Evolutionary conservation across 2,888 invertebrate species (phyloP).

Genomic region (Anoplius nigerrimus): DNA sequence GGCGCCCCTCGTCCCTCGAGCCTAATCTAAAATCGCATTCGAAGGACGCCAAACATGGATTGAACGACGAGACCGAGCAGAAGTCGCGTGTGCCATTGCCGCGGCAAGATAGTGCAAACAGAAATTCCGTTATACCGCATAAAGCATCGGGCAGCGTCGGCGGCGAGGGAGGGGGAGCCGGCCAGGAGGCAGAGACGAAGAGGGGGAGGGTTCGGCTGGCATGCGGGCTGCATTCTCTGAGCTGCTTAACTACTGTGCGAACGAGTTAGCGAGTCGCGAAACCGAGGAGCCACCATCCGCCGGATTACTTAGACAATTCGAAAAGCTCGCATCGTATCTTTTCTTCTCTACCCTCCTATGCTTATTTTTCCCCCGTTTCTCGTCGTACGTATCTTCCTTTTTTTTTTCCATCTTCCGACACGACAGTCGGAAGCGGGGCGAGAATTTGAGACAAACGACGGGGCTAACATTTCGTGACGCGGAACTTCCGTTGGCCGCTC

Average conservation of each 20-base stretch:
- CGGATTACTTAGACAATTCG: slow-evolving; percentile 17
- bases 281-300: slow-evolving; percentile 12
- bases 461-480: no score
- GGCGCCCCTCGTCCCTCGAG: slow-evolving; percentile 34
- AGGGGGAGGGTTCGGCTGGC: slow-evolving; percentile 42
- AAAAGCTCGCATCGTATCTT: no score
- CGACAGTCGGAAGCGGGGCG: no score
- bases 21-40: slow-evolving; percentile 48
- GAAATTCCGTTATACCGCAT: slow-evolving; percentile 65
- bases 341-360: no score
- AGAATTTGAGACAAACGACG: no score
- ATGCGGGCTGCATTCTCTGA: slow-evolving; percentile 68
- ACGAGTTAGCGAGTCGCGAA: slow-evolving; percentile 53
- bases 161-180: not conserved
- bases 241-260: slow-evolving; percentile 65
- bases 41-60: slow-evolving; percentile 45
- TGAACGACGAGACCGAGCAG: slow-evolving; percentile 22
- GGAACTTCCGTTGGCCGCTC: no score
- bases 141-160: slow-evolving; percentile 57
- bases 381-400: slow-evolving; percentile 8
- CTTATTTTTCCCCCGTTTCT: slow-evolving; percentile 16
- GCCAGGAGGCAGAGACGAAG: not conserved
- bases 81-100: slow-evolving; percentile 53
- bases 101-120: slow-evolving; percentile 63
- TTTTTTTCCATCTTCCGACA: slow-evolving; percentile 1